Percentiles rank a stretch among this genome's conserved stretches.
These are phyloP conservation scores for Serripes groenlandicus DNA, from an alignment of 2,888 invertebrate genomes.

Conservation along the genomic window DNA sequence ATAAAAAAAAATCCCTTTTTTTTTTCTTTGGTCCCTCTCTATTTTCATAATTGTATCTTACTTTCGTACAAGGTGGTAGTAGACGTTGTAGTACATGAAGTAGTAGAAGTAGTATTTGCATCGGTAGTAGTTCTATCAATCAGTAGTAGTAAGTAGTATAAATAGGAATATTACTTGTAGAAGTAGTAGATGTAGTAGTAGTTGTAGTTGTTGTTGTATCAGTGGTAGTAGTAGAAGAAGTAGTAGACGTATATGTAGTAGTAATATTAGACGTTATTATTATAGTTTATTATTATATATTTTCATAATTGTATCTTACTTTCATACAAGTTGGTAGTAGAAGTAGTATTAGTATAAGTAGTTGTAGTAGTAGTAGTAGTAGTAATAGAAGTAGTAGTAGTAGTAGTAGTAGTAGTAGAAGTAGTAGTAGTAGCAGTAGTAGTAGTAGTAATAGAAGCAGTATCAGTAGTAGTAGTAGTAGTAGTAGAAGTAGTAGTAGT, in stretches of 20 bases:
- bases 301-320: no score
- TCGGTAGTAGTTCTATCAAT: no score
- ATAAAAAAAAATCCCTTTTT: no score
- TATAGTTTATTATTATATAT: no score
- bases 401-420: background rate
- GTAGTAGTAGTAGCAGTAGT: background rate
- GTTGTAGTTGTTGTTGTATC: background rate
- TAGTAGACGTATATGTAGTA: background rate
- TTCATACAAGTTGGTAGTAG: background rate
- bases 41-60: no score
- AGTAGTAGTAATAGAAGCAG: background rate
- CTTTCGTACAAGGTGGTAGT: no score
- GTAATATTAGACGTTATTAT: background rate
- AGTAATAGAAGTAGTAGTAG: background rate
- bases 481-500: background rate
- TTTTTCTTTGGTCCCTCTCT: no score
- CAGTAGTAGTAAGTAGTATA: no score
- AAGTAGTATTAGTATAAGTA: background rate
- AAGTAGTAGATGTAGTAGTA: background rate
- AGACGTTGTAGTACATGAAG: no score
- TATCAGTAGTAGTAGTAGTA: background rate
- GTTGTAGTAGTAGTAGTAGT: background rate
- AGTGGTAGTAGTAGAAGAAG: background rate
- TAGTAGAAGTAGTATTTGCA: no score
- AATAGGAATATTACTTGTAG: constrained; percentile 13